Evolutionary conservation across 2,888 invertebrate genomes (phyloP).

Genomic region (Limnephilus marmoratus): DNA sequence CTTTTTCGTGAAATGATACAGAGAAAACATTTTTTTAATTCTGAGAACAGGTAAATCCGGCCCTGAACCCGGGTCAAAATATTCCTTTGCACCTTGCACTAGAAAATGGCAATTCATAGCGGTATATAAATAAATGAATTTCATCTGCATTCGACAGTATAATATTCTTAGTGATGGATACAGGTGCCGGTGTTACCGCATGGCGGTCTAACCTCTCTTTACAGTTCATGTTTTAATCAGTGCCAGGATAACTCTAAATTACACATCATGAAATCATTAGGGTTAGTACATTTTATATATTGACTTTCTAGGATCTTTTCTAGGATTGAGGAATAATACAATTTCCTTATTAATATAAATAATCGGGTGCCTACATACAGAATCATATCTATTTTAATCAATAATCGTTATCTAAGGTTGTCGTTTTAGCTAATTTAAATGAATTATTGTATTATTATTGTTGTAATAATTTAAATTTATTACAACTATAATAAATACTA

Average conservation of each 20-base stretch:
- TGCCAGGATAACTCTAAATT: neutral
- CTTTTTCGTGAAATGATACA: no score
- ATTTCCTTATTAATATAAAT: no score
- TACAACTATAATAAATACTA: no score
- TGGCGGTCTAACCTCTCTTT: neutral
- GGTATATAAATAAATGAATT: neutral
- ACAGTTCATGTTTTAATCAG: neutral
- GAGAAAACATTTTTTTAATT: no score
- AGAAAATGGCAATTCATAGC: neutral
- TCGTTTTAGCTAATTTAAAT: no score
- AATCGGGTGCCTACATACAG: no score
- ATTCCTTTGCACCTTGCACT: neutral
- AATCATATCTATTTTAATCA: no score
- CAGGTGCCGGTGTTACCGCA: neutral
- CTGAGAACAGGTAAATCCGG: neutral
- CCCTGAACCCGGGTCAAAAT: neutral
- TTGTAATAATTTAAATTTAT: no score
- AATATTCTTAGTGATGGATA: neutral
- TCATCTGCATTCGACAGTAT: neutral
- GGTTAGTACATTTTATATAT: neutral
- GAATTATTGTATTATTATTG: no score
- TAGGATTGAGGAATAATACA: no score
- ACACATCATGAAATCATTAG: neutral
- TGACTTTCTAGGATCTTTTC: no score
- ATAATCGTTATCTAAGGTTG: no score